A percentile compares a stretch with the other conserved stretches of the same genome.
phyloP scores from a whole-genome alignment of 2,797 vertebrate species.

The Coilia nasus region DNA sequence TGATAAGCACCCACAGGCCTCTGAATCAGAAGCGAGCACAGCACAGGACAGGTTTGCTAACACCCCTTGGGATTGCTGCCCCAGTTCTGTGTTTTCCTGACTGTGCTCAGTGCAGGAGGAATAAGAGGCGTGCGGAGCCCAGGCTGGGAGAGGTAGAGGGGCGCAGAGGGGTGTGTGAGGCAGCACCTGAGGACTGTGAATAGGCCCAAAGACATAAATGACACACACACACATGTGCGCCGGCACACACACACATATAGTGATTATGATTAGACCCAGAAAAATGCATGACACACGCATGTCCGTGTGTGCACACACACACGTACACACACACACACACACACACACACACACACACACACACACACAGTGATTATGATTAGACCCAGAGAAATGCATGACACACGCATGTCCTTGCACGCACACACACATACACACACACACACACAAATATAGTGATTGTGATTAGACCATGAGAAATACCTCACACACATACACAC shows the following conservation, averaged over 20 bases:
- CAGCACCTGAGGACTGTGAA: background rate
- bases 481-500: no score
- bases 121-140: background rate
- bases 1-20: slow-evolving; percentile 2
- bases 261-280: background rate
- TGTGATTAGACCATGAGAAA: no score
- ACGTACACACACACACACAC: no score
- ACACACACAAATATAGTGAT: no score
- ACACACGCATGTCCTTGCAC: no score
- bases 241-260: no score
- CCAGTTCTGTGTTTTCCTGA: slow-evolving; percentile 10
- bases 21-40: slow-evolving; percentile 35
- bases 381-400: background rate
- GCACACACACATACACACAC: no score
- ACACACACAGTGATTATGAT: background rate
- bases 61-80: background rate
- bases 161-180: background rate
- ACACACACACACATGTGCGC: no score
- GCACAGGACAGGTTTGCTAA: slow-evolving; percentile 29
- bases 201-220: no score
- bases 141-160: background rate
- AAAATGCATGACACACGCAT: background rate
- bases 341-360: no score
- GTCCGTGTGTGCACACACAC: no score
- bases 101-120: background rate